Base-by-base conservation (phyloP, 2,888 invertebrate genomes). In the Agriopis aurantiaria region DNA sequence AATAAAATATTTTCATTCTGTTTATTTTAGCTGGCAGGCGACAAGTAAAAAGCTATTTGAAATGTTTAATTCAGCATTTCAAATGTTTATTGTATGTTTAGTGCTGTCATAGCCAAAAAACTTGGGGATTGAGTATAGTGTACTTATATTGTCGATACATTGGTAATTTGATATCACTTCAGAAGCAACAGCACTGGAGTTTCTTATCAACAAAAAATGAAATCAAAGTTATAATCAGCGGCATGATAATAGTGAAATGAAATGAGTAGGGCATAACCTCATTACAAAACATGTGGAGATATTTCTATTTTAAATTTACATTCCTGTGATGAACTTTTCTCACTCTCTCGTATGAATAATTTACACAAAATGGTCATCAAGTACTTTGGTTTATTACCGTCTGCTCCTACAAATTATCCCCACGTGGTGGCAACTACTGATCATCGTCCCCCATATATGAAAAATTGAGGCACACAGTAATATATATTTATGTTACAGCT, bases 181-280 rank as follows among this genome's bases (percentile, higher is more conserved):
- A 52, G 46, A 49, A 63, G 46, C 40, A 65, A 33, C 33, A 33
- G 10, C 48, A 43, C 41, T 46, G 8, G 9, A 23, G 43, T 23
- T 46, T 66, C 49, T 67, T 65, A 66, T 69, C 66, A 73, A 58
- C 49, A 45, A 57, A 61, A 53, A 66, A 63, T 57, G 51, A 49
- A 65, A 60, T 46, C 49, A 63, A 11, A 40, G 23, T 41, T 45
- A 0, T 55, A 62, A 62, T 62, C 63, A 65, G 43, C 63, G 3
- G 62, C 70, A 60, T 64, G 63, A 56, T 56, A 62, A 62, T 17
- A 41, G 41, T 2, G 41, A 51, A 52, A 52, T 2, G 41, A 51
- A 52, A 52, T 61, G 12, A 52, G 43, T 43, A 41, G 41, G 41
- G 56, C 12, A 40, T 41, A 41, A 55, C 12, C 3, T 23, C 52